Base-by-base conservation (phyloP, 2,888 invertebrate species). In the Parascotia fuliginaria region DNA sequence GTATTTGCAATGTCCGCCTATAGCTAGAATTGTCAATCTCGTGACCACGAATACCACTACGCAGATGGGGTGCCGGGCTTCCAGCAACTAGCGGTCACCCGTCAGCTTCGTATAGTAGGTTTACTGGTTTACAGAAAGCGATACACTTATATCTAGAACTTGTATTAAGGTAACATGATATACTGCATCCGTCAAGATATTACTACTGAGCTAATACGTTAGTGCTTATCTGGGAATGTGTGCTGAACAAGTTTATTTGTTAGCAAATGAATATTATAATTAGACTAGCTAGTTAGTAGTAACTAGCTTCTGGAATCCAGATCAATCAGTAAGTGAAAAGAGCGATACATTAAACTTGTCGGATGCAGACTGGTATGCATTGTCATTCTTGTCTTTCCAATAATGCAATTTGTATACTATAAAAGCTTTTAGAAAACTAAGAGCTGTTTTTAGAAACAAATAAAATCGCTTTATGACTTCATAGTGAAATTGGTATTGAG, bases 381-480 rank as follows among this genome's bases (percentile, higher is more conserved):
- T 9, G 24, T 36, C 12, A 4, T 15, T 16, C 12, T 41, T 14
- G 28, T 34, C 29, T 34, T 19, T 31, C 19, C 19, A 29, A 19
- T 19, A 14, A 2, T 19, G 15, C 11, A 27, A 12, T 39, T 60
- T 47, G 12, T 9, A 57, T 64, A 57, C 65, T 57, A 55, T 60
- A 43, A 63, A 62, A 52, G 41, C 42, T 61, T 62, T 67, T 45
- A 41, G 57, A 48, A 19, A 68, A 73, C 70, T 50, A 55, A 68
- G 64, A 71, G 60, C 62, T n/a, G 62, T 68, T 73, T 74, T 64
- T 65, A 70, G 73, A 73, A 83, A 80, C 77, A 81, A 83, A 86
- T 81, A 80, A 83, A 85, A 77, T 73, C 50, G 63, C 65, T 81
- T 81, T 82, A 86, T 74, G 68, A 78, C 79, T 84, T 81, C 72